phyloP scores from a whole-genome alignment of 2,797 vertebrate genomes.

The Syndactyla subalaris region DNA sequence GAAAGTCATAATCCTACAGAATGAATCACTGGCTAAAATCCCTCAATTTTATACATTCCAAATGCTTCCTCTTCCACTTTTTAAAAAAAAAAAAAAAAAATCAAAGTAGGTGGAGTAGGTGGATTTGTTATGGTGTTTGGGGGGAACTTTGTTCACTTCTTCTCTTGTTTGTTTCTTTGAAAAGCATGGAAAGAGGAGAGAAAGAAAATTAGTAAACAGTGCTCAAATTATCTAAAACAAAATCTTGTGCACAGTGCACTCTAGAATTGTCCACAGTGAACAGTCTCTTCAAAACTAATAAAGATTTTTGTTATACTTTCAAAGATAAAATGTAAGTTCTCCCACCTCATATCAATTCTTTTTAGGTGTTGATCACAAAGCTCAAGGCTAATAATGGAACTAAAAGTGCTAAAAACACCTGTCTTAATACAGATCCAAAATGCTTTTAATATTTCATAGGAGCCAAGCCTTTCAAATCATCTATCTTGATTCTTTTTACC shows the following conservation, averaged over 20 bases:
- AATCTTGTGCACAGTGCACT: not conserved
- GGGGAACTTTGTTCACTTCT: not conserved
- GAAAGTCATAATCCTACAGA: not conserved
- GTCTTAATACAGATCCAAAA: not conserved
- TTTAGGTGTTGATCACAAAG: not conserved
- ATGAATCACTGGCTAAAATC: not conserved
- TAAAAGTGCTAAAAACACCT: not conserved
- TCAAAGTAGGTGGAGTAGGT: not conserved
- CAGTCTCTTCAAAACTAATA: not conserved
- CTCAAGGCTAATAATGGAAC: not conserved
- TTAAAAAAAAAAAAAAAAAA: not conserved
- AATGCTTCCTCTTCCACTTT: not conserved
- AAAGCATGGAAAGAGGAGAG: not conserved
- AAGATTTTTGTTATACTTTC: rapidly evolving
- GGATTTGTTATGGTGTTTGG: not conserved
- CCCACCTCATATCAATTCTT: not conserved
- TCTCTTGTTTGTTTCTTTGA: not conserved
- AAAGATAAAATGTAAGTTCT: not conserved
- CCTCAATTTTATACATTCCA: not conserved
- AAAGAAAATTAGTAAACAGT: not conserved
- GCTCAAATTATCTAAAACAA: not conserved
- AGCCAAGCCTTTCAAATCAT: not conserved
- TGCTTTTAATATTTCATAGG: not conserved
- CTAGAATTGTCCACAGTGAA: not conserved
- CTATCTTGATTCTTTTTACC: not conserved